phyloP scores from a whole-genome alignment of 2,888 invertebrate species.

The Phragmatobia fuliginosa region DNA sequence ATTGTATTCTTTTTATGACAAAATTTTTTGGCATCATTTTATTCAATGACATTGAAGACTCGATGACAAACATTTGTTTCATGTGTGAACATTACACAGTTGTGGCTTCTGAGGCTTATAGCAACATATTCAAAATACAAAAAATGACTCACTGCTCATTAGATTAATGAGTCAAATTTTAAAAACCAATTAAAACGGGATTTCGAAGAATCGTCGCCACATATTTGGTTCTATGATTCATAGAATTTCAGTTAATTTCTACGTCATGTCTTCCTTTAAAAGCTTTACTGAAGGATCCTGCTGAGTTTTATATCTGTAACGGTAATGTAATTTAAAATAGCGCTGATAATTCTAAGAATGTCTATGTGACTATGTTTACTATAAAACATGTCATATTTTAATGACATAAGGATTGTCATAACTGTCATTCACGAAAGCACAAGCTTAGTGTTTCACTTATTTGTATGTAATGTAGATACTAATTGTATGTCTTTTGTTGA shows the following conservation, averaged over 20 bases:
- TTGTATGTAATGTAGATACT: no score
- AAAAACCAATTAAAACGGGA: not conserved
- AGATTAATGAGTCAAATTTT: not conserved
- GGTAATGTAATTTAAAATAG: not conserved
- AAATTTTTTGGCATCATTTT: slow-evolving; percentile 43
- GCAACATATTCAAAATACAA: slow-evolving; percentile 6
- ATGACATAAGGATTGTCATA: not conserved
- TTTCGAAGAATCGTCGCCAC: not conserved
- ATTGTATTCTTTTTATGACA: slow-evolving; percentile 56
- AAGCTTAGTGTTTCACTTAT: no score
- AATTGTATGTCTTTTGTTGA: no score
- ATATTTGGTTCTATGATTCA: slow-evolving; percentile 3
- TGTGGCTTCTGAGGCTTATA: slow-evolving; percentile 9
- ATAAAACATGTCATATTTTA: not conserved
- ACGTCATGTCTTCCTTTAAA: not conserved
- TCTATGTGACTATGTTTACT: not conserved
- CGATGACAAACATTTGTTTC: slow-evolving; percentile 23
- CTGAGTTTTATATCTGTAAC: not conserved
- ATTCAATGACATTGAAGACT: slow-evolving; percentile 44
- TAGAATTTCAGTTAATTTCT: not conserved
- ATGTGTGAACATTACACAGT: slow-evolving; percentile 19
- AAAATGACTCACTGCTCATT: not conserved
- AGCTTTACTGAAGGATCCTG: not conserved
- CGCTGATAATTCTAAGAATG: not conserved
- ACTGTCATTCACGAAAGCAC: not conserved